A percentile compares a stretch with the other conserved stretches of the same genome.
Evolutionary conservation across 2,797 vertebrate genomes (phyloP).

Genomic region (Mallotus villosus): DNA sequence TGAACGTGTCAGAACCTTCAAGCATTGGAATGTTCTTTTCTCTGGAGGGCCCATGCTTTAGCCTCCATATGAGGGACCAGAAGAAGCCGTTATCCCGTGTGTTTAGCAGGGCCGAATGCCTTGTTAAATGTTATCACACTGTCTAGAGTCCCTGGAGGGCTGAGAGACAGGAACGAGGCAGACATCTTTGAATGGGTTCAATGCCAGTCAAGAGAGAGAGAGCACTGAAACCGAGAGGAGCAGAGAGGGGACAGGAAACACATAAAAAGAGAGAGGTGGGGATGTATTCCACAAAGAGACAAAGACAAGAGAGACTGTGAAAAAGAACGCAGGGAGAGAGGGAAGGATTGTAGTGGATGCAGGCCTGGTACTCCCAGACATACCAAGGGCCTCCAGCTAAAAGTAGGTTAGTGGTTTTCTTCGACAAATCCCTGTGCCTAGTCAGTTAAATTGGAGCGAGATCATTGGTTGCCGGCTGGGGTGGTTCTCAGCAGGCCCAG

Average conservation of each 20-base stretch:
- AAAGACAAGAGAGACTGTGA: background rate
- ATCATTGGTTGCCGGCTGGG: conserved; percentile 62
- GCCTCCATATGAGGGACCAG: conserved; percentile 9
- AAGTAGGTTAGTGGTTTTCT: conserved; percentile 73
- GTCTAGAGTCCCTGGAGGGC: conserved; percentile 2
- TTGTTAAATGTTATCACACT: conserved; percentile 36
- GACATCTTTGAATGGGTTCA: conserved; percentile 17
- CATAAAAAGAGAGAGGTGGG: background rate
- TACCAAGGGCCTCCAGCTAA: conserved; percentile 38
- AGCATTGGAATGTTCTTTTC: conserved; percentile 18
- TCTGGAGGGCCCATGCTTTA: background rate
- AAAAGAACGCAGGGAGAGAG: background rate
- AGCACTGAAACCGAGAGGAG: background rate
- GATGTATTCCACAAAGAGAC: background rate
- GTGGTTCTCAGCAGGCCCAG: conserved; percentile 59
- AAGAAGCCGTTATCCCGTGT: conserved; percentile 10
- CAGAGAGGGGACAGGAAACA: background rate
- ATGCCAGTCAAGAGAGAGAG: conserved; percentile 3
- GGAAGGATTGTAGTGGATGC: background rate
- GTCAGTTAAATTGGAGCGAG: conserved; percentile 64
- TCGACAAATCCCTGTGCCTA: conserved; percentile 68
- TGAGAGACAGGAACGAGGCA: conserved; percentile 11
- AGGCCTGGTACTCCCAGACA: background rate
- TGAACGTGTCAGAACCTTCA: conserved; percentile 44
- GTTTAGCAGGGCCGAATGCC: conserved; percentile 35